Base-by-base conservation (phyloP, 2,113 vertebrate genomes). In the Dolichotis patagonum region DNA sequence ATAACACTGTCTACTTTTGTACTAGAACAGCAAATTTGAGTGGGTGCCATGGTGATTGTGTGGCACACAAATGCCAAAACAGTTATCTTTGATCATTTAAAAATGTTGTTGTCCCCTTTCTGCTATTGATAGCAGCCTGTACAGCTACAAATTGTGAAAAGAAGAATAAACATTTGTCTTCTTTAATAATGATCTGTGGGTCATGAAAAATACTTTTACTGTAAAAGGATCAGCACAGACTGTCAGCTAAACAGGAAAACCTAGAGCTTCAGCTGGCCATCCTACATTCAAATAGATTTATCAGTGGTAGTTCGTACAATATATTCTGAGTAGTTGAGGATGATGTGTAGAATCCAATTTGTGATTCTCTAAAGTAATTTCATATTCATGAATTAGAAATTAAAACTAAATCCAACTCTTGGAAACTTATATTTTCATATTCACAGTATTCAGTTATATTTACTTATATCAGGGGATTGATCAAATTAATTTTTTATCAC, bases 401-500 rank as follows among this genome's bases (percentile, higher is more conserved):
- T 82, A 49, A 94, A 90, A 65, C 43, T 19, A 96, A 82, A 77
- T n/a, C 16, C 28, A 95, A 67, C 1, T 35, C 16, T 19, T 84
- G 28, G 60, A 95, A 94, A 30, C 11, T 80, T 67, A 16, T 28
- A 63, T 71, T 85, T 16, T 78, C 17, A 32, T n/a, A 77, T 83
- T 12, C 24, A 46, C 8, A 35, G 28, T 19, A 17, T 81, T 90
- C n/a, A 67, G 5, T 85, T 94, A 85, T 35, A 20, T 52, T 58
- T 83, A 26, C 12, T 87, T 91, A 73, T 65, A 11, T 46, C 0
- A 8, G 32, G 28, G 5, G 2, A 43, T 11, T 35, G 10, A 38
- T 54, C 52, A 92, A 90, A 88, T 78, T 75, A 54, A 87, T 81
- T 96, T 95, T 91, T 69, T 13, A 30, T n/a, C 71, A 24, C 43